These are phyloP conservation scores for Cybosia mesomella DNA, from an alignment of 2,888 invertebrate genomes.

Conservation along the genomic window DNA sequence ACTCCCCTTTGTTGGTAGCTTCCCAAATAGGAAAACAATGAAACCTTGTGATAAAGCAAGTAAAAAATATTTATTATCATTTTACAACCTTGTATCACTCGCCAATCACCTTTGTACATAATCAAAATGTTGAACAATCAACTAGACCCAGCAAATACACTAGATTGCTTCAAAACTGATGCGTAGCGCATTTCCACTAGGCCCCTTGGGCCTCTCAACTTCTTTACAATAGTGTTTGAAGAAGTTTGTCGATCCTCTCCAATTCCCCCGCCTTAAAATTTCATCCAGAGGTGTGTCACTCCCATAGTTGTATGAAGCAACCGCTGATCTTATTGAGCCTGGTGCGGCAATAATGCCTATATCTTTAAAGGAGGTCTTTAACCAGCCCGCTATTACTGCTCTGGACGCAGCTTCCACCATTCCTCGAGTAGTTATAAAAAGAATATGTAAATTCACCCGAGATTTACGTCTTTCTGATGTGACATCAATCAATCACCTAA, in stretches of 20 bases:
- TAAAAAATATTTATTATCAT: too few species aligned
- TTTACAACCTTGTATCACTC: too few species aligned
- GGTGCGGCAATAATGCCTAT: background rate
- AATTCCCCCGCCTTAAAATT: background rate
- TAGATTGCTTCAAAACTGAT: background rate
- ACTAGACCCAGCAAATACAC: background rate
- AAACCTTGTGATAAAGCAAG: background rate
- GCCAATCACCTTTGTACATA: too few species aligned
- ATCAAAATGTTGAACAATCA: too few species aligned
- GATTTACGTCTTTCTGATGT: background rate
- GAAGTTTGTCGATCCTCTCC: background rate
- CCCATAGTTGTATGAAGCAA: background rate
- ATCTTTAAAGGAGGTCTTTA: background rate
- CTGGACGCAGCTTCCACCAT: background rate
- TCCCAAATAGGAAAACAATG: background rate
- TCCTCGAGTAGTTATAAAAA: background rate
- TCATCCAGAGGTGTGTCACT: background rate
- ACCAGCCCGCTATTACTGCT: background rate
- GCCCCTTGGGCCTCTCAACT: background rate
- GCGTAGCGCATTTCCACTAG: background rate
- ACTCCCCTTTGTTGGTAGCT: background rate
- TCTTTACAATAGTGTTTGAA: background rate
- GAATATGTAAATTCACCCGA: background rate
- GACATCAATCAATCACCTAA: too few species aligned
- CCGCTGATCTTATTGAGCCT: background rate